These are phyloP conservation scores for Napeogenes sylphis DNA, from an alignment of 2,888 invertebrate genomes.

Conservation along the genomic window DNA sequence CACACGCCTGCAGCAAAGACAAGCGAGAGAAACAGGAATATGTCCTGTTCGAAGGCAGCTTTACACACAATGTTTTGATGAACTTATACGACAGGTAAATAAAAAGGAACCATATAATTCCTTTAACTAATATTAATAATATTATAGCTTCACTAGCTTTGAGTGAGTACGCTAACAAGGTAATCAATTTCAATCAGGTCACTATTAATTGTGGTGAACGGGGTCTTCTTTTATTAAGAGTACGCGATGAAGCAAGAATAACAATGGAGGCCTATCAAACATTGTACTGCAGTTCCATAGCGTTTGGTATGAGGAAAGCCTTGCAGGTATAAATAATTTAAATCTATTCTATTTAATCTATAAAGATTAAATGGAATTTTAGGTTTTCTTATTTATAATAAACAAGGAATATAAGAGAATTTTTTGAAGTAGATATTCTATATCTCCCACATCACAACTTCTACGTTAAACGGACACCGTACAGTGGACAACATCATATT, in stretches of 20 bases:
- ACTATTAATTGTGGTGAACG: constrained; percentile 98
- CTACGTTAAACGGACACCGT: too few relatives aligned
- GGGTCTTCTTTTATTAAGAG: constrained; percentile 92
- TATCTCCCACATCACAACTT: too few relatives aligned
- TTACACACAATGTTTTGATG: constrained; percentile 96
- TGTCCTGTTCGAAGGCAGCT: constrained; percentile 95
- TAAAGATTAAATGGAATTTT: too few relatives aligned
- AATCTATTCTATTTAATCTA: too few relatives aligned
- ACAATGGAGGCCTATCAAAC: constrained; percentile 98
- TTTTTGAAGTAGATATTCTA: too few relatives aligned
- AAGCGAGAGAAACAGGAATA: constrained; percentile 97
- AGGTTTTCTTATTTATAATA: too few relatives aligned
- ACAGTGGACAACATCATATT: too few relatives aligned
- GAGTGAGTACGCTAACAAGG: too few relatives aligned
- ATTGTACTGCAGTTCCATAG: constrained; percentile 97
- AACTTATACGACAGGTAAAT: constrained; percentile 68
- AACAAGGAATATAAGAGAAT: too few relatives aligned
- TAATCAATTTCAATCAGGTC: constrained; percentile 79
- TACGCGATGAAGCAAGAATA: constrained; percentile 97
- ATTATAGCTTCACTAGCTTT: too few relatives aligned
- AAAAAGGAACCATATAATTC: not conserved
- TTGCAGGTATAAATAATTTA: constrained; percentile 77
- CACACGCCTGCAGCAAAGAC: constrained; percentile 90
- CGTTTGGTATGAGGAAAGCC: constrained; percentile 99
- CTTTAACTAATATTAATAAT: too few relatives aligned